Conservation (phyloP, 2,888 invertebrate species). For the Melitaea athalia region DNA sequence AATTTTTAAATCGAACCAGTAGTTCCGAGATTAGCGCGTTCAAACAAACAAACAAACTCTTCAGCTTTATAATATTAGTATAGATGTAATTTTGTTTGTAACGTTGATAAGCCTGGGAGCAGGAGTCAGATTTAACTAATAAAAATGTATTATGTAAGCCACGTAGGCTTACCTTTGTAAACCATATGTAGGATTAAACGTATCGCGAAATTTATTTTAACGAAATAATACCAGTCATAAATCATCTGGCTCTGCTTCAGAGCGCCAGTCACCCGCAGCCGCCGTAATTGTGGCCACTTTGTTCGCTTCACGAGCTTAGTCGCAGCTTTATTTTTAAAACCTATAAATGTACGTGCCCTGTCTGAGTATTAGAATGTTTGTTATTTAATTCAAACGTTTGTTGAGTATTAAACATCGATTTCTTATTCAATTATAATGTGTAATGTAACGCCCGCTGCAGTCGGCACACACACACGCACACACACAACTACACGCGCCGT, state of each 20-base stretch:
- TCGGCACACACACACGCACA: neutral
- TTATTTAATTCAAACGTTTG: neutral
- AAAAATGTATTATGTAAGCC: neutral
- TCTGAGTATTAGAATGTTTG: neutral
- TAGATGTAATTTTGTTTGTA: too few relatives aligned
- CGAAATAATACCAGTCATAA: slow-evolving; percentile 22
- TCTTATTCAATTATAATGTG: too few relatives aligned
- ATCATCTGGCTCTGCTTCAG: slow-evolving; percentile 13
- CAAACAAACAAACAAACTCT: too few relatives aligned
- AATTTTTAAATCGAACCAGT: too few relatives aligned
- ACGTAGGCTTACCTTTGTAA: neutral
- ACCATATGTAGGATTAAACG: neutral
- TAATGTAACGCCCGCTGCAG: too few relatives aligned
- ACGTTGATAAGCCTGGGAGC: too few relatives aligned
- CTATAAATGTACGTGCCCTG: neutral
- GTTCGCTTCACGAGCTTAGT: slow-evolving; percentile 10
- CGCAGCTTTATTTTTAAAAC: neutral
- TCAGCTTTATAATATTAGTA: too few relatives aligned
- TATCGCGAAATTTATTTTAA: slow-evolving; percentile 7
- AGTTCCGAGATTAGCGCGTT: too few relatives aligned
- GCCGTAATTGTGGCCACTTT: slow-evolving; percentile 10
- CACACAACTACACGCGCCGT: neutral
- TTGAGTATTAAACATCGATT: too few relatives aligned
- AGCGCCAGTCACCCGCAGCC: slow-evolving; percentile 16
- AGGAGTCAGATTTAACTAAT: neutral